Evolutionary conservation across 2,797 vertebrate species (phyloP).

Genomic region (Oryzias dopingdopingensis): DNA sequence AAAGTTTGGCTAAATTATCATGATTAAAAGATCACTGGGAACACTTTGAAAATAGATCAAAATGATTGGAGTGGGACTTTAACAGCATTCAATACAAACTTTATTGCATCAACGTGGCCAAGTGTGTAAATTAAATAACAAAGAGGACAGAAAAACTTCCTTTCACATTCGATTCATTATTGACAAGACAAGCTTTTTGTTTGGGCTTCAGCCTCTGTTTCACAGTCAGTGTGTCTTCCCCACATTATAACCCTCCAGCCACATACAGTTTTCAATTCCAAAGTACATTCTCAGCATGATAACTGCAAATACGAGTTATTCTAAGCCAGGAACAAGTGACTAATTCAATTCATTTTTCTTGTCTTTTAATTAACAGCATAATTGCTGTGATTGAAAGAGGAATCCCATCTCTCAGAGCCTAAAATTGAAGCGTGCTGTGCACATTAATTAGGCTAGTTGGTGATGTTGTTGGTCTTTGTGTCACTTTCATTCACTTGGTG

Average conservation of each 20-base stretch:
- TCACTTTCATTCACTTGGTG: conserved; percentile 55
- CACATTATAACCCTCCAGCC: conserved; percentile 18
- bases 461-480: conserved; percentile 56
- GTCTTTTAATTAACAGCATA: conserved; percentile 70
- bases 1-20: too few species aligned
- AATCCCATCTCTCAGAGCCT: conserved; percentile 47
- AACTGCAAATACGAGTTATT: conserved; percentile 64
- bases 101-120: background rate
- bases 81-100: too few species aligned
- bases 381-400: conserved; percentile 59
- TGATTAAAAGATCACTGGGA: too few species aligned
- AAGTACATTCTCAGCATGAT: conserved; percentile 41
- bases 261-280: conserved; percentile 10
- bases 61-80: too few species aligned
- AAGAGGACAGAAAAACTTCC: conserved; percentile 26
- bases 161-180: conserved; percentile 35
- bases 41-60: too few species aligned
- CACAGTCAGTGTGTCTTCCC: conserved; percentile 13
- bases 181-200: conserved; percentile 20
- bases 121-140: conserved; percentile 35
- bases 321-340: conserved; percentile 51
- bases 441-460: conserved; percentile 59
- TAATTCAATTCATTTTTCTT: conserved; percentile 69
- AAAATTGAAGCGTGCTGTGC: conserved; percentile 28
- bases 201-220: conserved; percentile 18